Evolutionary conservation across 2,888 invertebrate species (phyloP), one percentile per base, ranked within the genome.

Genomic region (Ectemnius lituratus): DNA sequence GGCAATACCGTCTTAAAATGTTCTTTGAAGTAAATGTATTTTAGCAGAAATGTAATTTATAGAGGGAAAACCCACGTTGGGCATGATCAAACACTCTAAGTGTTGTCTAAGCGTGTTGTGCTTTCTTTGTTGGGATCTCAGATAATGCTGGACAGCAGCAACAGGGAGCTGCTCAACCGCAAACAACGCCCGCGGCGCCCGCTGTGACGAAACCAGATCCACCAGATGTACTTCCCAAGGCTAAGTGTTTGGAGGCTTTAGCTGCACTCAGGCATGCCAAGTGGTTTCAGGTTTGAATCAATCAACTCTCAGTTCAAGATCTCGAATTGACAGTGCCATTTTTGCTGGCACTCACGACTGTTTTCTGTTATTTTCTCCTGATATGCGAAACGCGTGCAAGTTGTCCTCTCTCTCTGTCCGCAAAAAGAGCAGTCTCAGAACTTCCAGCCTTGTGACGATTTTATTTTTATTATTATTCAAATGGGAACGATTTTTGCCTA

Each of bases 261-360:
- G 99, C 99, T 94, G 97, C 98, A 93, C 96, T 99, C 93, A 97
- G 99, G 94, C 99, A 98, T 95, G 98, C 99, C 94, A 99, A 99
- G 95, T 99, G 99, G 99, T 99, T 99, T 96, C 99, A 99, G 97
- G 98, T 98, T 94, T 95, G 93, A 93, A 90, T 89, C 86, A 89
- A 89, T 88, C 85, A 90, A 88, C 88, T 88, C 89, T 89, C 87
- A 88, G 86, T 89, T 88, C 88, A 88, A 88, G 82, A 84, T 83
- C 75, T 84, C 77, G 73, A 85, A 83, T 82, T 78, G 81, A 78
- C 80, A 67, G 62, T 76, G 83, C 76, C 83, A 76, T 67, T 75
- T 37, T 80, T 77, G 56, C 71, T 78, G 83, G 75, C 75, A 62
- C 74, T 66, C 46, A 81, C 75, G 75, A 80, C 76, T 72, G 67